Base-by-base conservation (phyloP, 2,888 invertebrate species). In the Alloscopus bannaensis region DNA sequence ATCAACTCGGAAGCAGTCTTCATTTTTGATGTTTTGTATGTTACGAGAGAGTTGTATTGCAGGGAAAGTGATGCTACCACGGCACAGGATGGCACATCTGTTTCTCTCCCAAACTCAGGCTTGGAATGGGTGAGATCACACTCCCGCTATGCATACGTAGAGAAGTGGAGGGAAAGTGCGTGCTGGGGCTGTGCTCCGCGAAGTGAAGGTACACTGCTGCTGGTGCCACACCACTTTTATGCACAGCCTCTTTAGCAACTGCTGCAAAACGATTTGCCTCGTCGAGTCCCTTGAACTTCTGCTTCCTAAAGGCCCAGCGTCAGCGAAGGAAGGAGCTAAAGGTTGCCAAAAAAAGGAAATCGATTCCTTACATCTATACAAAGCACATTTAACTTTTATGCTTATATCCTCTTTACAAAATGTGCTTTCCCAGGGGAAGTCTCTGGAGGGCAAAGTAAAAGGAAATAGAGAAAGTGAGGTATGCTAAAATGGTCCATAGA, bases 211-310 rank as follows among this genome's bases (percentile, higher is more conserved):
- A 20, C 24, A 52, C n/a, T n/a, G n/a, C 6, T 47, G 60, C 40
- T 72, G 64, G 40, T 45, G 45, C 26, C 40, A 55, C 65, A 55
- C 36, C 45, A 65, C 57, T 52, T 60, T 60, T 47, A 26, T 69
- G 68, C 60, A 62, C 69, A 64, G 57, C 26, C 29, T 40, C 28
- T 22, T 52, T 47, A 59, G 45, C 75, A 47, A 57, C 65, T 69
- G 42, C 76, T 76, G 76, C 76, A 69, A 52, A 76, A 52, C 77
- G 62, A 69, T 62, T 69, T 69, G 59, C 45, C 62, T 70, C n/a
- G 64, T 70, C 64, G 70, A 77, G 77, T 77, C 77, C 77, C 77
- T 77, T 77, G 77, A 77, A 77, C 77, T 77, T 77, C 77, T 77
- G 57, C 26, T 28, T 20, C 77, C 57, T 64, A 77, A 77, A 64